A percentile compares a stretch with the other conserved stretches of the same genome.
Evolutionary conservation across 2,797 vertebrate species (phyloP).

Genomic region (Euphonia xanthogaster): DNA sequence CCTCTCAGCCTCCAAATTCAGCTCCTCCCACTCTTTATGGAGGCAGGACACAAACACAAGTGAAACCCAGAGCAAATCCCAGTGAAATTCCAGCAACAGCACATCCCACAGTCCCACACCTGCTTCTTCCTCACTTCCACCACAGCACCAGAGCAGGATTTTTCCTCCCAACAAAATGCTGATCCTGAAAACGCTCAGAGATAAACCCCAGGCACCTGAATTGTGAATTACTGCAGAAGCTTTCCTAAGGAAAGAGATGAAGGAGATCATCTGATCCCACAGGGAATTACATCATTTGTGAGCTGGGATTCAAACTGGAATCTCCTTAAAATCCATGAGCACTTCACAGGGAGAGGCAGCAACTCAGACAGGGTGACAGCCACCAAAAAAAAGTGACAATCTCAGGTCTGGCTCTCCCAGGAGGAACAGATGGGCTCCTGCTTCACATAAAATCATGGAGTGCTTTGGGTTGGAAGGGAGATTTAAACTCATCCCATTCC

Average conservation of each 20-base stretch:
- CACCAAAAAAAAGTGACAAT: background rate
- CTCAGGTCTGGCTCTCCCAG: background rate
- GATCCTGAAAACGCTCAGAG: background rate
- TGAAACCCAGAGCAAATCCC: background rate
- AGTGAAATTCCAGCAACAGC: accelerated
- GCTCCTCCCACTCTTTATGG: background rate
- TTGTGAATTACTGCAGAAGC: background rate
- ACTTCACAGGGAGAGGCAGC: background rate
- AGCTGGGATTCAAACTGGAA: background rate
- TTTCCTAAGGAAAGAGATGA: background rate
- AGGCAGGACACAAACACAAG: background rate
- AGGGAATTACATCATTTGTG: background rate
- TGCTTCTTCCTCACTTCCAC: background rate
- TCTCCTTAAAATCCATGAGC: background rate
- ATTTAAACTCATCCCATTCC: background rate
- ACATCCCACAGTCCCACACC: background rate
- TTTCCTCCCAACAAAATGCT: background rate
- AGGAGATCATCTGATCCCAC: background rate
- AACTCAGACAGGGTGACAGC: background rate
- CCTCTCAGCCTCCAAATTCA: background rate
- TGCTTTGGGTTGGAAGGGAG: background rate
- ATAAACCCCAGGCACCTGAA: background rate
- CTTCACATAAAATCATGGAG: background rate
- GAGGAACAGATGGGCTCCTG: background rate
- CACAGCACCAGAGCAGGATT: background rate